Conservation (phyloP, 1,140 invertebrate species). For the Drosophila repletoides region DNA sequence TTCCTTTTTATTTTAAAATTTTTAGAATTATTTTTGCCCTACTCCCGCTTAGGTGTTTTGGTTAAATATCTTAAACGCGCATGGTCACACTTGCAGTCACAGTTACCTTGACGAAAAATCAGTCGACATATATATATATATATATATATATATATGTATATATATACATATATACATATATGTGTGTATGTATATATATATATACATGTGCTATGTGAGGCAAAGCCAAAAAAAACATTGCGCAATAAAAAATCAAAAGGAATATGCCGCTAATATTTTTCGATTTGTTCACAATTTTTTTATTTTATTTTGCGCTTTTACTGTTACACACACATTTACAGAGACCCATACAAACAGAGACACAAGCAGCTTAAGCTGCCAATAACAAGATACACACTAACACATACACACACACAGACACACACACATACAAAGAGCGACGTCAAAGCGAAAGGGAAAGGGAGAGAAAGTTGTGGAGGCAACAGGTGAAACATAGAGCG, state of each 20-base stretch:
- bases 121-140: not conserved
- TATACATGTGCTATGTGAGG: not conserved
- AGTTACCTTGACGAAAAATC: not conserved
- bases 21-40: not conserved
- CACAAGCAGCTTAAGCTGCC: slow-evolving; percentile 55
- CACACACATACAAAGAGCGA: not conserved
- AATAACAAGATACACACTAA: slow-evolving; percentile 56
- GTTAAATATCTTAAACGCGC: slow-evolving; percentile 25
- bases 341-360: slow-evolving; percentile 21
- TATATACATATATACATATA: not conserved
- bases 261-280: slow-evolving; percentile 73
- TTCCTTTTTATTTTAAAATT: not conserved
- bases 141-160: not conserved
- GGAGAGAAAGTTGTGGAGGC: not conserved
- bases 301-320: slow-evolving; percentile 16
- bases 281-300: slow-evolving; percentile 51
- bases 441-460: not conserved
- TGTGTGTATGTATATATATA: not conserved
- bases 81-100: not conserved
- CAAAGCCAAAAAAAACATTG: slow-evolving; percentile 37
- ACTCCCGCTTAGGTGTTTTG: not conserved
- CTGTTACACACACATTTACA: slow-evolving; percentile 13
- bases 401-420: slow-evolving; percentile 3
- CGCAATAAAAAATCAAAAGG: slow-evolving; percentile 70
- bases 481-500: not conserved